These are phyloP conservation scores for Nymphalis polychloros DNA, from an alignment of 2,888 invertebrate species.

Conservation along the genomic window DNA sequence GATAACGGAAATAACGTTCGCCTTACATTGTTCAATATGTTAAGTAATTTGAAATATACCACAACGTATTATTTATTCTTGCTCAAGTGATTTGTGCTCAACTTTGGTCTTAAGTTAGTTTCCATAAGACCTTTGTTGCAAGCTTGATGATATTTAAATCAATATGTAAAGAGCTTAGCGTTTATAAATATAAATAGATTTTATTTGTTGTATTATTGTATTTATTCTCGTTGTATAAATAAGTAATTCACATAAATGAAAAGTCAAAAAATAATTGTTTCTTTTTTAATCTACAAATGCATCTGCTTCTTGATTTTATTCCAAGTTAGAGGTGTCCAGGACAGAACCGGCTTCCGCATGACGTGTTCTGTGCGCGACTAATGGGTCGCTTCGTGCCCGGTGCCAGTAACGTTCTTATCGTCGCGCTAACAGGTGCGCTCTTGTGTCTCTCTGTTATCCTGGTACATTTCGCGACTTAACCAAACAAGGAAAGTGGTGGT, in stretches of 20 bases:
- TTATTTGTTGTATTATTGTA: too few relatives aligned
- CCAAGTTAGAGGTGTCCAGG: constrained; percentile 61
- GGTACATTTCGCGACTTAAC: constrained; percentile 48
- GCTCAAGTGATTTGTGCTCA: not conserved
- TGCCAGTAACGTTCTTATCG: constrained; percentile 76
- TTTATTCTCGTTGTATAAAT: too few relatives aligned
- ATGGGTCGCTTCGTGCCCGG: constrained; percentile 69
- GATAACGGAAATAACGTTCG: constrained; percentile 14
- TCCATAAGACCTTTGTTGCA: not conserved
- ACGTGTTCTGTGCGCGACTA: constrained; percentile 72
- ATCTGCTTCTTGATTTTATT: constrained; percentile 57
- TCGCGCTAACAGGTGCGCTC: constrained; percentile 75
- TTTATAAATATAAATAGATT: too few relatives aligned
- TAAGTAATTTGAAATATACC: not conserved
- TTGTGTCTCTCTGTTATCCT: constrained; percentile 56
- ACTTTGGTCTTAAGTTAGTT: not conserved
- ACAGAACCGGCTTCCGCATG: constrained; percentile 77
- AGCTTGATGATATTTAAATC: not conserved
- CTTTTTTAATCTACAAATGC: constrained; percentile 31
- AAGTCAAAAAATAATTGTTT: constrained; percentile 8
- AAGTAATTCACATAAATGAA: constrained; percentile 5
- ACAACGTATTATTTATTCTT: not conserved
- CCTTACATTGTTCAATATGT: constrained; percentile 11
- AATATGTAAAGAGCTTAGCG: not conserved
- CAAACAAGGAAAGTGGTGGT: constrained; percentile 53